A percentile compares a stretch with the other conserved stretches of the same genome.
Evolutionary conservation across 1,140 invertebrate genomes (phyloP).

Genomic region (Pollicipes pollicipes): DNA sequence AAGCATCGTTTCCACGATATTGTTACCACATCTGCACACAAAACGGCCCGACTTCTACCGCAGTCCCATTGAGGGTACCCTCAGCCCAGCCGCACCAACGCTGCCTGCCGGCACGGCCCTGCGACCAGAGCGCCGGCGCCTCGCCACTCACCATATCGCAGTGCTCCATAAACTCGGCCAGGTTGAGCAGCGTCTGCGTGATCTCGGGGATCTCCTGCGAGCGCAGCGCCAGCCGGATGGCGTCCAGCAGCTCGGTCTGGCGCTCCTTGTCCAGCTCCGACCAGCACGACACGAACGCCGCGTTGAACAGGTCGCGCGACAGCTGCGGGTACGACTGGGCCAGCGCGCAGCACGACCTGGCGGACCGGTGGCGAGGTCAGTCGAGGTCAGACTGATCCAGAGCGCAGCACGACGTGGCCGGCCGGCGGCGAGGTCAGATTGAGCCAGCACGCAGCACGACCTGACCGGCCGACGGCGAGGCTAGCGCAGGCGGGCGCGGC

Average conservation of each 20-base stretch:
- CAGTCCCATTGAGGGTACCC: no score
- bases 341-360: constrained; percentile 66
- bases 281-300: constrained; percentile 98
- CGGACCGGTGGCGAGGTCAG: no score
- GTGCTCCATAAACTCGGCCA: constrained; percentile 99
- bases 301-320: constrained; percentile 89
- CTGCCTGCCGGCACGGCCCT: not conserved
- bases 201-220: constrained; percentile 91
- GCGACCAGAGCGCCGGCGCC: constrained; percentile 1
- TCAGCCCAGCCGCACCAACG: no score
- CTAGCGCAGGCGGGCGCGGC: no score
- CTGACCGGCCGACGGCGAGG: no score
- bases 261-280: constrained; percentile 68
- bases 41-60: no score
- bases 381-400: no score
- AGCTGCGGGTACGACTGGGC: constrained; percentile 88
- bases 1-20: no score
- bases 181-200: constrained; percentile 89
- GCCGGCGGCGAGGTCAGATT: no score
- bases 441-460: no score
- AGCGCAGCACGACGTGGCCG: no score
- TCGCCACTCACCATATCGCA: constrained; percentile 66
- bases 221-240: constrained; percentile 70
- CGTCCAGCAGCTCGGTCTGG: constrained; percentile 69
- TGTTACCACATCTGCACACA: no score